Conservation (phyloP, 2,888 invertebrate species). For the Escarpia spicata region DNA sequence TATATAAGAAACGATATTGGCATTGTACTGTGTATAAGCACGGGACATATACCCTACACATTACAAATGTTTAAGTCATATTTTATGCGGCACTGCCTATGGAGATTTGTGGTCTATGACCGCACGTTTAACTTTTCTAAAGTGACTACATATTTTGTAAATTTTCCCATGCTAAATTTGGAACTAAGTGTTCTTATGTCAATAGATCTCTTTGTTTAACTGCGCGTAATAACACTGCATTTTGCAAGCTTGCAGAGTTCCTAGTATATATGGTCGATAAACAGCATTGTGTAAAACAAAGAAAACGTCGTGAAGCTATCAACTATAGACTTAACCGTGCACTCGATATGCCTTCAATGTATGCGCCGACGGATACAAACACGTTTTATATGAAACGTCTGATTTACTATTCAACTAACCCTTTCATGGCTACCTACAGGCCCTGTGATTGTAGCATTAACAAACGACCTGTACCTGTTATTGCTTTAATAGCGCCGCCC, state of each 20-base stretch:
- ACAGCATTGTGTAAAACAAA: background rate
- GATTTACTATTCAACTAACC: background rate
- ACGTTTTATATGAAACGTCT: background rate
- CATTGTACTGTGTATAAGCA: too few species aligned
- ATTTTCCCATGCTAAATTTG: too few species aligned
- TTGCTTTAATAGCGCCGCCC: background rate
- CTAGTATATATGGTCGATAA: background rate
- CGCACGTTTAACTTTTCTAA: background rate
- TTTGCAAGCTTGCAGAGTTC: background rate
- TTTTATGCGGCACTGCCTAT: background rate
- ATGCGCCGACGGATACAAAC: background rate
- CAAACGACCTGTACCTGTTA: background rate
- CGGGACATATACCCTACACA: too few species aligned
- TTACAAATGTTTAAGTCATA: too few species aligned
- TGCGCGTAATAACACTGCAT: too few species aligned
- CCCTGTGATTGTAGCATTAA: background rate
- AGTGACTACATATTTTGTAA: background rate
- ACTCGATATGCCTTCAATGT: background rate
- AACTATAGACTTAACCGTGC: background rate
- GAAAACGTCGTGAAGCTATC: background rate
- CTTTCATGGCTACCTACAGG: too few species aligned
- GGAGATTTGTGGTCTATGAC: background rate
- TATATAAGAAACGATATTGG: too few species aligned
- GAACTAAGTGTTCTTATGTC: too few species aligned
- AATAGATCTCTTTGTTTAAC: too few species aligned